Evolutionary conservation across 2,113 vertebrate species (phyloP).

Genomic region (Melanocharis versteri): DNA sequence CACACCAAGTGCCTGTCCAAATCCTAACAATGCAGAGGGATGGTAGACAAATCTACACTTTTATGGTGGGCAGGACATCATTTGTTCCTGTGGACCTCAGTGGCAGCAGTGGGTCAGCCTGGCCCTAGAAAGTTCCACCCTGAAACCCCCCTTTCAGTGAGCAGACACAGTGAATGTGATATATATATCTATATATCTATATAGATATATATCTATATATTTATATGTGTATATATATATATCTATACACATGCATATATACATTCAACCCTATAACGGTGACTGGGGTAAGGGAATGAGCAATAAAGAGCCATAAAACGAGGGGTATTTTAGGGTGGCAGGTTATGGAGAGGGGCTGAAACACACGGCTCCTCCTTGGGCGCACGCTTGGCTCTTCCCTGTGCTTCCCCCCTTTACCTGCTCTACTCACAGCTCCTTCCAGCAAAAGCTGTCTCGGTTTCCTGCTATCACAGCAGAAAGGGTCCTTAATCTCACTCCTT

Average conservation of each 20-base stretch:
- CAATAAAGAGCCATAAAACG: background rate
- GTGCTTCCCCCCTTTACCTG: background rate
- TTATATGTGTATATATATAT: background rate
- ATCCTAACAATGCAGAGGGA: background rate
- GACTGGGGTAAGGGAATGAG: background rate
- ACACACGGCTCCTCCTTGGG: accelerated
- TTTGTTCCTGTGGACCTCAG: background rate
- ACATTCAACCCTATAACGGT: background rate
- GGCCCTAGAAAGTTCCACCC: background rate
- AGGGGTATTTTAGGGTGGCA: background rate
- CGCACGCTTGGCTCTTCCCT: background rate
- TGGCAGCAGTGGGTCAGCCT: background rate
- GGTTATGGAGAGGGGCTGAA: background rate
- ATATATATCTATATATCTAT: too few species aligned
- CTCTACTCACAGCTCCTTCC: background rate
- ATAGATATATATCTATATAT: background rate
- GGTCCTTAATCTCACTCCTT: background rate
- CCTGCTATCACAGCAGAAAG: background rate
- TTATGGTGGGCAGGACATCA: accelerated
- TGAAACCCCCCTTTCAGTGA: background rate
- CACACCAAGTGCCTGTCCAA: background rate
- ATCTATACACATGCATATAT: accelerated
- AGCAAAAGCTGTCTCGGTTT: background rate
- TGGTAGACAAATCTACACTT: background rate
- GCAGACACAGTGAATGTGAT: background rate